Conservation (phyloP, 2,113 vertebrate genomes). For the Cololabis saira region DNA sequence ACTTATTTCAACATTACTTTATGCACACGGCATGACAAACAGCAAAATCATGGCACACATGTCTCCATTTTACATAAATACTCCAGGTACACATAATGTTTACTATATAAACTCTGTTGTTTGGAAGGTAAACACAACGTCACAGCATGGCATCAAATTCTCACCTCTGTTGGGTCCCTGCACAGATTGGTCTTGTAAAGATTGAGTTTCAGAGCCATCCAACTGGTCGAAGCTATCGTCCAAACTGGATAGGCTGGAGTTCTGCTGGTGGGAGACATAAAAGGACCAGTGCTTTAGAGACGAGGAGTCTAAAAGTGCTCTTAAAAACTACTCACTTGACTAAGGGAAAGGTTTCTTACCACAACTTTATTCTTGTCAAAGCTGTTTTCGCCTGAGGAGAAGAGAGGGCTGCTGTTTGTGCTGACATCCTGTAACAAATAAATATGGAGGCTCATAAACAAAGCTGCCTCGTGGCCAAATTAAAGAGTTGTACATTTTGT, state of each 20-base stretch:
- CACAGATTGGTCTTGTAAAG: slow-evolving; percentile 45
- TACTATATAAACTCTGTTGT: background rate
- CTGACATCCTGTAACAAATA: slow-evolving; percentile 70
- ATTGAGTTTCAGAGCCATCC: slow-evolving; percentile 37
- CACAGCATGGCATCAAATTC: background rate
- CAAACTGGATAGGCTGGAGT: slow-evolving; percentile 79
- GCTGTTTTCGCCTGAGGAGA: slow-evolving; percentile 71
- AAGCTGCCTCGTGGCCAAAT: background rate
- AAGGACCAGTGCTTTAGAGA: background rate
- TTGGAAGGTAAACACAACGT: background rate
- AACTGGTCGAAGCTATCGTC: slow-evolving; percentile 74
- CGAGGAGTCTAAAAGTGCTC: background rate
- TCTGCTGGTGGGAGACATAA: slow-evolving; percentile 54
- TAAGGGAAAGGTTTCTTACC: slow-evolving; percentile 65
- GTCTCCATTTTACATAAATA: no score
- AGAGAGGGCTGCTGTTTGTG: slow-evolving; percentile 71
- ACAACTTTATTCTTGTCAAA: slow-evolving; percentile 69
- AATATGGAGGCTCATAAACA: background rate
- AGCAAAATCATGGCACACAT: no score
- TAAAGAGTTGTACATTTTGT: background rate
- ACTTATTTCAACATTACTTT: background rate
- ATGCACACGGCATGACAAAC: background rate
- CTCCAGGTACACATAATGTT: no score
- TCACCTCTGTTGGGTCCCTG: slow-evolving; percentile 64
- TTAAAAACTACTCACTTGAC: no score